These are phyloP conservation scores for Glaucopsyche alexis DNA, from an alignment of 2,888 invertebrate genomes.

Conservation along the genomic window DNA sequence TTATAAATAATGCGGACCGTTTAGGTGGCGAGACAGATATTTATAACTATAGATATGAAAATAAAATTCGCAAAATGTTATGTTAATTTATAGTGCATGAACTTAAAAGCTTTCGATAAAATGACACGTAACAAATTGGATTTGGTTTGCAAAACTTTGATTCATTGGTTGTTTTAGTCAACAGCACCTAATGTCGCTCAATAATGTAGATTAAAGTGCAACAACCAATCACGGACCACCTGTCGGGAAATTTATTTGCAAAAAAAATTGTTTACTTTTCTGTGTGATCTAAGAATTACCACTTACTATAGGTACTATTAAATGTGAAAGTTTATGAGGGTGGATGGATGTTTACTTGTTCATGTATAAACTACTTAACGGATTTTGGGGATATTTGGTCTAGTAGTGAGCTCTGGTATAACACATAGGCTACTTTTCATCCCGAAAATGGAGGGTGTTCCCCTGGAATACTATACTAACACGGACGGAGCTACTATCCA, in stretches of 20 bases:
- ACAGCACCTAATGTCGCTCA: not conserved
- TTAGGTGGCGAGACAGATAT: conserved; percentile 1
- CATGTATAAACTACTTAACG: too few relatives aligned
- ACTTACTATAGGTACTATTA: too few relatives aligned
- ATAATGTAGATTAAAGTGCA: not conserved
- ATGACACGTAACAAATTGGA: conserved; percentile 5
- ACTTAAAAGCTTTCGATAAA: conserved; percentile 21
- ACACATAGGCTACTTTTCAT: too few relatives aligned
- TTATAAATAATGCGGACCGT: conserved; percentile 22
- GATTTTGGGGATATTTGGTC: too few relatives aligned
- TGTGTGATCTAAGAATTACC: not conserved
- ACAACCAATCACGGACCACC: not conserved
- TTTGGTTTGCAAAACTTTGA: conserved; percentile 14
- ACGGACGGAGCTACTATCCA: too few relatives aligned
- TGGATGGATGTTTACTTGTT: too few relatives aligned
- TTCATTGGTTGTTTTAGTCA: conserved; percentile 2
- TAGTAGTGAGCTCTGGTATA: too few relatives aligned
- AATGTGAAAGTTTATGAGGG: too few relatives aligned
- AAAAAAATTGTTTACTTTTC: not conserved
- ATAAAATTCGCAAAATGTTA: conserved; percentile 21
- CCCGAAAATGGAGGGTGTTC: too few relatives aligned
- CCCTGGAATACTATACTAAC: too few relatives aligned
- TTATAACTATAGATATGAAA: conserved; percentile 8
- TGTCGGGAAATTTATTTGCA: not conserved
- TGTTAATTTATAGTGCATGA: conserved; percentile 16